These are phyloP conservation scores for Cranoglanis bouderius DNA, from an alignment of 2,113 vertebrate genomes.

Conservation along the genomic window DNA sequence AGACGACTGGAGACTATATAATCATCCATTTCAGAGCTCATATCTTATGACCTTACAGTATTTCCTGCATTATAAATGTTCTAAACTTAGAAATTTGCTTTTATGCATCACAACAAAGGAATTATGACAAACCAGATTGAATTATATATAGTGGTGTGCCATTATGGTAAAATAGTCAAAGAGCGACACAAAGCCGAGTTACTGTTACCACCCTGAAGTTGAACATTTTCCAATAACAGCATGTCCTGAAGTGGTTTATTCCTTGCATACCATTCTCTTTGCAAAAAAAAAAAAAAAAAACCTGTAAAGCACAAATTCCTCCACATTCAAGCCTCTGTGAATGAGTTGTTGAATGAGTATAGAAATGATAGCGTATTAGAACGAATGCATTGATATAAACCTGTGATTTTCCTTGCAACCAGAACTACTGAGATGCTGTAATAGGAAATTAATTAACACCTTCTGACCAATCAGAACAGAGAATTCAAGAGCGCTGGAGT, in stretches of 20 bases:
- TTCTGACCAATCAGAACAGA: not conserved
- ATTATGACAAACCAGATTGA: not conserved
- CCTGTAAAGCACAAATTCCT: not conserved
- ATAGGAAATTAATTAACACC: not conserved
- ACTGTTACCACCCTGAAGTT: not conserved
- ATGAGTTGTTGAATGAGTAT: not conserved
- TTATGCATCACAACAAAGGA: slow-evolving; percentile 2
- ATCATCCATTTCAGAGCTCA: not conserved
- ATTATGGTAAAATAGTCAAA: not conserved
- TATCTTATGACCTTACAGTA: not conserved
- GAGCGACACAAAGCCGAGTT: not conserved
- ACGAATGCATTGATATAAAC: not conserved
- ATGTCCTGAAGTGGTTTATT: not conserved
- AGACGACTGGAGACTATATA: not conserved
- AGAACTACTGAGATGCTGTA: not conserved
- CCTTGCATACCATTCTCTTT: not conserved
- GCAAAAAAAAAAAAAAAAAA: no score
- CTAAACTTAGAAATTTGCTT: not conserved
- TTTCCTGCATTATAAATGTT: not conserved
- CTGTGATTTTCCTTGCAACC: not conserved
- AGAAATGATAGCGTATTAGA: not conserved
- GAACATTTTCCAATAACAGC: not conserved
- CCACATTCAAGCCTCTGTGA: not conserved
- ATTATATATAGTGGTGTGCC: not conserved
- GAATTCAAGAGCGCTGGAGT: not conserved